These are phyloP conservation scores for Prochilodus magdalenae DNA, from an alignment of 2,113 vertebrate species.

Conservation along the genomic window DNA sequence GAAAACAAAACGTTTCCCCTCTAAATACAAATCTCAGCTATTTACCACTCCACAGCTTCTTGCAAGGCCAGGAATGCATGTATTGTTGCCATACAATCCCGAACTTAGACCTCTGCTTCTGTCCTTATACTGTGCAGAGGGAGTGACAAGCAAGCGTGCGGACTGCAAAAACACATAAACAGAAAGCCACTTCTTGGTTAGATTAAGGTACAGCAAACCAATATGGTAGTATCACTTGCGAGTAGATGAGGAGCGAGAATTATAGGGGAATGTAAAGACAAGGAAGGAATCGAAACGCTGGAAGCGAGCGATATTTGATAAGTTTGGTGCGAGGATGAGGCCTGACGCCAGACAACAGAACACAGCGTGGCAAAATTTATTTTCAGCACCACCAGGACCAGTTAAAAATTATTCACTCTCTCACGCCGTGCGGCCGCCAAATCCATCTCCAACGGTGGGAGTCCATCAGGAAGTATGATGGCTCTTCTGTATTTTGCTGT, in stretches of 20 bases:
- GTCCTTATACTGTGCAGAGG: background rate
- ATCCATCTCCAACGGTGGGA: background rate
- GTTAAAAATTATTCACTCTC: background rate
- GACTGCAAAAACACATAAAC: constrained; percentile 11
- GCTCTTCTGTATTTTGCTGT: constrained; percentile 1
- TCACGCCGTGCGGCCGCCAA: background rate
- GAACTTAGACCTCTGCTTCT: background rate
- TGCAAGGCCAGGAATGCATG: background rate
- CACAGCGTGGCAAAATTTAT: background rate
- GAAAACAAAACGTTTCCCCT: background rate
- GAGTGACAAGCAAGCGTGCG: constrained; percentile 1
- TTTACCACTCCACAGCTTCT: background rate
- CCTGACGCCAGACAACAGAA: background rate
- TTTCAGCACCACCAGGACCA: background rate
- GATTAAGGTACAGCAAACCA: background rate
- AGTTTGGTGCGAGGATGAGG: constrained; percentile 14
- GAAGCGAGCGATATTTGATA: constrained; percentile 20
- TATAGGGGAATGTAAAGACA: background rate
- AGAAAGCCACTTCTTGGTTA: constrained; percentile 20
- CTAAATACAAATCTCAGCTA: background rate
- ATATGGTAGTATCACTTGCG: background rate
- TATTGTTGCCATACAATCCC: background rate
- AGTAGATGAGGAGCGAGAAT: background rate
- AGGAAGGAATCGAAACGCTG: background rate
- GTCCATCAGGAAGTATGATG: background rate